phyloP scores from a whole-genome alignment of 2,888 invertebrate genomes.

The Antitype chi region DNA sequence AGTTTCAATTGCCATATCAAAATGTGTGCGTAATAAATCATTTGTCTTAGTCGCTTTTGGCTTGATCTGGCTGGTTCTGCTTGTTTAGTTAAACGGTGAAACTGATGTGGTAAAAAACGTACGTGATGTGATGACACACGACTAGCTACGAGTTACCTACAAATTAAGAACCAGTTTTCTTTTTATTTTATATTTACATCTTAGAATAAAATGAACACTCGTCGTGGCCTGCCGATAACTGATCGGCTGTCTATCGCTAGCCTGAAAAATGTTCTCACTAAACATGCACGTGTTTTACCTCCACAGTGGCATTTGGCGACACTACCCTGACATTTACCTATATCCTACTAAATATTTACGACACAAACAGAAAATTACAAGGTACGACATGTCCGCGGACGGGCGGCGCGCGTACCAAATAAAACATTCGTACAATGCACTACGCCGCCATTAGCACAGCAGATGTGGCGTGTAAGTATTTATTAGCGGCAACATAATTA shows the following conservation, averaged over 20 bases:
- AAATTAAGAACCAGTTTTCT: conserved; percentile 11
- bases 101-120: conserved; percentile 6
- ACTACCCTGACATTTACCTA: conserved; percentile 51
- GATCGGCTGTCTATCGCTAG: neutral
- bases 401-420: conserved; percentile 79
- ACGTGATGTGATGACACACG: conserved; percentile 15
- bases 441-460: conserved; percentile 80
- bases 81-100: conserved; percentile 35
- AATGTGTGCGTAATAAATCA: conserved; percentile 61
- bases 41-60: conserved; percentile 49
- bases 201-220: conserved; percentile 11
- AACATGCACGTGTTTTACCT: conserved; percentile 35
- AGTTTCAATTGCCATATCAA: conserved; percentile 64
- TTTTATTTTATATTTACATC: conserved; percentile 2
- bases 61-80: conserved; percentile 36
- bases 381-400: conserved; percentile 68
- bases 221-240: neutral
- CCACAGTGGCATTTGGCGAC: conserved; percentile 50
- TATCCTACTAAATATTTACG: conserved; percentile 64
- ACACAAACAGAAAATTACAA: conserved; percentile 83
- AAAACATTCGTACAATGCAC: conserved; percentile 83
- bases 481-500: conserved; percentile 88
- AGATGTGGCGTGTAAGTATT: conserved; percentile 88
- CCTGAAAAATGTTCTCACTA: conserved; percentile 18
- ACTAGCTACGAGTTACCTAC: neutral